Percentiles rank a stretch among this genome's conserved stretches.
These are phyloP conservation scores for Drosophila sturtevanti DNA, from an alignment of 1,140 invertebrate genomes.

Conservation along the genomic window DNA sequence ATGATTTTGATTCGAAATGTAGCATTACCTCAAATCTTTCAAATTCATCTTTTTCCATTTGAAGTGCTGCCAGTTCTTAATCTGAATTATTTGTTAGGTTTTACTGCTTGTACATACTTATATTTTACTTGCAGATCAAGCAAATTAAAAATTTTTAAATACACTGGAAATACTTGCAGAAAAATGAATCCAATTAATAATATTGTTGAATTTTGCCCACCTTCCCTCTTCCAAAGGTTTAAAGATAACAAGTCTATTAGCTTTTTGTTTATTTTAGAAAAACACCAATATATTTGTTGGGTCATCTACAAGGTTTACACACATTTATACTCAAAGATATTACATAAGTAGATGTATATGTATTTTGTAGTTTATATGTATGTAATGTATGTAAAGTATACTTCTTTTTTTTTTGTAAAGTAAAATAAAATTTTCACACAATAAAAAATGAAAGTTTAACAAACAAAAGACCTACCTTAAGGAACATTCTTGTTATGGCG, in stretches of 20 bases:
- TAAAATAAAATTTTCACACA: slow-evolving; percentile 35
- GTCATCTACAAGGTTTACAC: slow-evolving; percentile 68
- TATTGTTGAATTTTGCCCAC: background rate
- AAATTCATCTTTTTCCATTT: too few species aligned
- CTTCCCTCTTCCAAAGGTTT: background rate
- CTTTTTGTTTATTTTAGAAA: slow-evolving; percentile 43
- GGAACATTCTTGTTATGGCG: slow-evolving; percentile 18
- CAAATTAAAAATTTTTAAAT: background rate
- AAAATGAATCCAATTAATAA: too few species aligned
- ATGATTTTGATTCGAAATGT: too few species aligned
- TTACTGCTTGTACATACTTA: background rate
- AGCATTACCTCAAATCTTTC: too few species aligned
- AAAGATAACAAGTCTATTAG: slow-evolving; percentile 36
- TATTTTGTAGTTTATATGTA: slow-evolving; percentile 32
- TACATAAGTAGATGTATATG: slow-evolving; percentile 36
- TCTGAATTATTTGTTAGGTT: background rate
- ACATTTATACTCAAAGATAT: slow-evolving; percentile 57
- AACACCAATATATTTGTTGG: slow-evolving; percentile 66
- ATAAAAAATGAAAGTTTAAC: slow-evolving; percentile 13
- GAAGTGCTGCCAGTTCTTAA: too few species aligned
- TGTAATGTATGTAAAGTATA: slow-evolving; percentile 30
- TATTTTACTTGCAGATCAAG: background rate
- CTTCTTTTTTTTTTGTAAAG: slow-evolving; percentile 28
- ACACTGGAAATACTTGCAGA: too few species aligned
- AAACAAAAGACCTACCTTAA: slow-evolving; percentile 10